phyloP scores from a whole-genome alignment of 2,888 invertebrate species.

The Drosophila monieri region DNA sequence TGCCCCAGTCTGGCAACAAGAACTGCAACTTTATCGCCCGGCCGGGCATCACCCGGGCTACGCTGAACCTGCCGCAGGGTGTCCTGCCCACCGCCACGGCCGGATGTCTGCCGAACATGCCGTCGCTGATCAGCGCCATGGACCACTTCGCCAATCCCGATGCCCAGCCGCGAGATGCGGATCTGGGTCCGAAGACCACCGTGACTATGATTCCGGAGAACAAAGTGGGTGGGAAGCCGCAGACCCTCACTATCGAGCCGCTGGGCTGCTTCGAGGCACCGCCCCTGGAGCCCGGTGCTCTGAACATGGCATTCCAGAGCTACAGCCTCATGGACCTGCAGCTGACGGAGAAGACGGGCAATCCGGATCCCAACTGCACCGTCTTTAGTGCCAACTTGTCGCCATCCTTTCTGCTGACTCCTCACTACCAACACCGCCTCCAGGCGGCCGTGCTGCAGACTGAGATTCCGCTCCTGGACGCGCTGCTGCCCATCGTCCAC shows the following conservation, averaged over 20 bases:
- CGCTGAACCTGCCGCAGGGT: conserved; percentile 18
- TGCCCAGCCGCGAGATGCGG: neutral
- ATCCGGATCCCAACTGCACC: neutral
- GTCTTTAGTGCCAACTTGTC: conserved; percentile 9
- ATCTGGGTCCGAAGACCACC: conserved; percentile 4
- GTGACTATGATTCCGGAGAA: conserved; percentile 20
- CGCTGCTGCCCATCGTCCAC: conserved; percentile 21
- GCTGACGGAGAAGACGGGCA: neutral
- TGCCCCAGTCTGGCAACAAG: conserved; percentile 3
- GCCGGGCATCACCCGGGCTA: conserved; percentile 34
- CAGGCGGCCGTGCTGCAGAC: conserved; percentile 28
- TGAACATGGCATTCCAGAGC: conserved; percentile 23
- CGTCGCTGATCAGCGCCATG: conserved; percentile 24
- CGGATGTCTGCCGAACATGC: conserved; percentile 25
- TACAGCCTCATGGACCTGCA: conserved; percentile 20
- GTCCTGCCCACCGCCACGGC: conserved; percentile 14
- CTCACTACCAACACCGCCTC: conserved; percentile 24
- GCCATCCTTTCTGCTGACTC: conserved; percentile 2
- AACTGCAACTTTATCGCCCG: conserved; percentile 6
- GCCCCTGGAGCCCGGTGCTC: neutral
- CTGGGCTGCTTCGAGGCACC: neutral
- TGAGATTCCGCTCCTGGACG: conserved; percentile 15
- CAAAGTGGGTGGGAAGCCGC: neutral
- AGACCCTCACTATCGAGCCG: conserved; percentile 1
- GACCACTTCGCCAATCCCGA: conserved; percentile 32